These are phyloP conservation scores for Micoletzkya japonica DNA, from an alignment of 2,888 invertebrate genomes.

Conservation along the genomic window DNA sequence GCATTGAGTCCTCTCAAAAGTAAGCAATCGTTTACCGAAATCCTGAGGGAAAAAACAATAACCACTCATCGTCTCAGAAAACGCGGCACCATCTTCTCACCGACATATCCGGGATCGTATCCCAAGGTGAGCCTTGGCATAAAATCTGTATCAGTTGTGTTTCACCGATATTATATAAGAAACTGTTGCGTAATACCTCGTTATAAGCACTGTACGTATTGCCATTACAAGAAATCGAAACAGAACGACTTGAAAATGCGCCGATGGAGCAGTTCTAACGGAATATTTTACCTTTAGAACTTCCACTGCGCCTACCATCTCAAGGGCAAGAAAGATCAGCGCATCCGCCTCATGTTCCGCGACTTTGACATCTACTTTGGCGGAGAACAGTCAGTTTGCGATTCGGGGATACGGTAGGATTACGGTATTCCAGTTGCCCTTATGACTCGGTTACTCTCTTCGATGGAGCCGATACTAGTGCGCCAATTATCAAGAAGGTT, in stretches of 20 bases:
- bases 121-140: slow-evolving; percentile 68
- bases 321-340: slow-evolving; percentile 83
- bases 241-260: no score
- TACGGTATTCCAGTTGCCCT: slow-evolving; percentile 79
- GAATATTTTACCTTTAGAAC: slow-evolving; percentile 50
- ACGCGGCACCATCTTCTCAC: slow-evolving; percentile 86
- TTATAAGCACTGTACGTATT: no score
- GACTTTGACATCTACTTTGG: slow-evolving; percentile 98
- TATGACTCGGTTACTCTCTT: slow-evolving; percentile 96
- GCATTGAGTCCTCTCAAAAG: slow-evolving; percentile 49
- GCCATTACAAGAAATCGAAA: no score
- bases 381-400: slow-evolving; percentile 86
- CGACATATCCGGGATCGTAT: slow-evolving; percentile 98
- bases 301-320: slow-evolving; percentile 72
- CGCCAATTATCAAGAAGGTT: slow-evolving; percentile 70
- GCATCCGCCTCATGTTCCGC: slow-evolving; percentile 90
- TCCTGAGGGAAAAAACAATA: not conserved
- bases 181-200: no score
- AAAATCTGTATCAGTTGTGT: no score
- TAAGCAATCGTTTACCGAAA: slow-evolving; percentile 12
- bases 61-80: slow-evolving; percentile 30
- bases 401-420: not conserved
- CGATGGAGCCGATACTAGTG: slow-evolving; percentile 86
- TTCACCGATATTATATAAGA: no score
- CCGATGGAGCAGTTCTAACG: no score